phyloP scores from a whole-genome alignment of 2,797 vertebrate genomes.

The Enteromius viviparus region DNA sequence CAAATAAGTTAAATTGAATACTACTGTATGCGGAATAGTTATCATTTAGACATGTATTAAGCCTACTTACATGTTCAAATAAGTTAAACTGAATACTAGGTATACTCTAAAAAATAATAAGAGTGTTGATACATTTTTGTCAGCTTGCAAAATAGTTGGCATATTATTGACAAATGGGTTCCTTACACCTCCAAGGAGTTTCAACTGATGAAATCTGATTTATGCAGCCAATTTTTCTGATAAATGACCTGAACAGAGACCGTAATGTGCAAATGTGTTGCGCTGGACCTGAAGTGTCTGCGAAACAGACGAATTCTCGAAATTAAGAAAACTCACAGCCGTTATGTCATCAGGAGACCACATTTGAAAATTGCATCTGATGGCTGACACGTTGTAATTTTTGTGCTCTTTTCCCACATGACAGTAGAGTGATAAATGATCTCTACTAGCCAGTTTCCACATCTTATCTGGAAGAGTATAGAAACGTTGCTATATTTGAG shows the following conservation, averaged over 20 bases:
- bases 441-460: conserved; percentile 24
- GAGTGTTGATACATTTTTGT: not conserved
- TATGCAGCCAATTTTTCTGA: conserved; percentile 5
- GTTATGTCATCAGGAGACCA: conserved; percentile 25
- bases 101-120: too few relatives aligned
- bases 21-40: not conserved
- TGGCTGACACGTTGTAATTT: conserved; percentile 23
- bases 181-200: not conserved
- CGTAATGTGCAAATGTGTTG: conserved; percentile 10
- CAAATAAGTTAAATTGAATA: not conserved
- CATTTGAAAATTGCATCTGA: conserved; percentile 36
- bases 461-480: conserved; percentile 13
- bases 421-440: conserved; percentile 27
- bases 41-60: too few relatives aligned
- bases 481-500: conserved; percentile 11
- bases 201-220: conserved; percentile 15
- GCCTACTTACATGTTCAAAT: not conserved
- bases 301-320: conserved; percentile 31
- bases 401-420: conserved; percentile 18
- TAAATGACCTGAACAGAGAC: conserved; percentile 19
- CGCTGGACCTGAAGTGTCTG: not conserved
- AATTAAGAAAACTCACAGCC: conserved; percentile 8
- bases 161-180: conserved; percentile 8
- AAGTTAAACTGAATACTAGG: not conserved
- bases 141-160: not conserved